Percentiles rank a stretch among this genome's conserved stretches.
Conservation (phyloP, 2,888 invertebrate species). For the Apamea epomidion region DNA sequence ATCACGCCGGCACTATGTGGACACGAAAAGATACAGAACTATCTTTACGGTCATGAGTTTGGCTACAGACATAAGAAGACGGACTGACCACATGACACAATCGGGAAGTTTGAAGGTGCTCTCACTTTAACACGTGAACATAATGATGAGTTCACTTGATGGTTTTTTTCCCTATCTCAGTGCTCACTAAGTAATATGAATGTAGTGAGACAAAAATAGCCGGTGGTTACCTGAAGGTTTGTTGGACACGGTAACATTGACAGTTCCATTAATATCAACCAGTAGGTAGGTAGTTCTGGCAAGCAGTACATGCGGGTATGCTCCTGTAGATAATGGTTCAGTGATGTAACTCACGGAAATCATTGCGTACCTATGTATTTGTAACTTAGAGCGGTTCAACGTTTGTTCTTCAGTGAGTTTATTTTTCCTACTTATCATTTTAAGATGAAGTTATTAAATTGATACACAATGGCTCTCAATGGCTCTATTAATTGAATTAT, state of each 20-base stretch:
- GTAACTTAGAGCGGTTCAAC: neutral
- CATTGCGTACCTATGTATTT: neutral
- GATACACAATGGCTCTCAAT: too few relatives aligned
- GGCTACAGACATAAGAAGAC: neutral
- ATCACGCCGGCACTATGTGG: neutral
- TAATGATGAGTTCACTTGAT: neutral
- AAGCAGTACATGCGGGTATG: conserved; percentile 32
- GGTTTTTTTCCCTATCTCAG: neutral
- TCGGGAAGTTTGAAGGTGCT: neutral
- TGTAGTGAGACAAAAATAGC: neutral
- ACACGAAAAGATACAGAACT: neutral
- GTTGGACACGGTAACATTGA: neutral
- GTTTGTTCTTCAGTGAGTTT: neutral
- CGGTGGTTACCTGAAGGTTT: conserved; percentile 10
- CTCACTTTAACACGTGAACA: neutral
- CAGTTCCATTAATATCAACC: conserved; percentile 1
- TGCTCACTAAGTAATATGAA: neutral
- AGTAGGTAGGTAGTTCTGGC: neutral
- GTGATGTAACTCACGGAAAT: conserved; percentile 31
- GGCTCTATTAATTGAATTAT: neutral
- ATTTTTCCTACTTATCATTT: neutral
- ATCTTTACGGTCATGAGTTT: neutral
- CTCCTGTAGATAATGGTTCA: conserved; percentile 4
- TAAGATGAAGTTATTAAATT: neutral
- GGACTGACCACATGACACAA: too few relatives aligned